Conservation (phyloP, 2,888 invertebrate species). For the Brachyptera putata region DNA sequence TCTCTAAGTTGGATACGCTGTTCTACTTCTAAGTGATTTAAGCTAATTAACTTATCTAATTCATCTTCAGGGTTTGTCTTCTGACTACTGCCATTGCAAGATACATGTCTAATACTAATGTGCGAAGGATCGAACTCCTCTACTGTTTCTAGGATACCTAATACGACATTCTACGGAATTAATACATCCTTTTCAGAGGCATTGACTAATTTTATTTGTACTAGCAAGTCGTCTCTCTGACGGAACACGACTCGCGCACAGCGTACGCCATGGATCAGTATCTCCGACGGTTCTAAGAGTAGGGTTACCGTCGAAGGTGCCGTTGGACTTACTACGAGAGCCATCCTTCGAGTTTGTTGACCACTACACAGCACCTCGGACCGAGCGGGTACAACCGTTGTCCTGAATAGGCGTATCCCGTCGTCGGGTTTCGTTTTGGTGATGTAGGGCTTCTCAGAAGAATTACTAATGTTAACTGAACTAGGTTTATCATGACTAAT, state of each 20-base stretch:
- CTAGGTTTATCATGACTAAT: too few species aligned
- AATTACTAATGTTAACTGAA: too few species aligned
- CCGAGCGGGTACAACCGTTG: not conserved
- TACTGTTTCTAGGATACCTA: not conserved
- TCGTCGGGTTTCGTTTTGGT: too few species aligned
- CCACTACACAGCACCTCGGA: not conserved
- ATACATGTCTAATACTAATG: not conserved
- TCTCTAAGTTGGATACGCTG: not conserved
- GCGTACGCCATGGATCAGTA: not conserved
- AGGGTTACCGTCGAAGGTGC: not conserved
- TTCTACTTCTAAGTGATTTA: not conserved
- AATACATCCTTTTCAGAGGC: not conserved
- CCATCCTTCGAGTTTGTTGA: not conserved
- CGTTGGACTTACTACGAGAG: not conserved
- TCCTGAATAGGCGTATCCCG: too few species aligned
- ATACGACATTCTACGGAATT: not conserved
- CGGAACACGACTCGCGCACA: not conserved
- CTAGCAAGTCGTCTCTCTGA: not conserved
- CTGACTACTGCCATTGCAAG: not conserved
- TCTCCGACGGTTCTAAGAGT: not conserved
- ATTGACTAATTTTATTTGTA: not conserved
- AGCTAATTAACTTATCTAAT: not conserved
- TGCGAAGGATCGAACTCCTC: not conserved
- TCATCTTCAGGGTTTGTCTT: not conserved
- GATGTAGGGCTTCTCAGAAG: too few species aligned